Conservation (phyloP, 2,797 vertebrate genomes). For the Podargus strigoides region DNA sequence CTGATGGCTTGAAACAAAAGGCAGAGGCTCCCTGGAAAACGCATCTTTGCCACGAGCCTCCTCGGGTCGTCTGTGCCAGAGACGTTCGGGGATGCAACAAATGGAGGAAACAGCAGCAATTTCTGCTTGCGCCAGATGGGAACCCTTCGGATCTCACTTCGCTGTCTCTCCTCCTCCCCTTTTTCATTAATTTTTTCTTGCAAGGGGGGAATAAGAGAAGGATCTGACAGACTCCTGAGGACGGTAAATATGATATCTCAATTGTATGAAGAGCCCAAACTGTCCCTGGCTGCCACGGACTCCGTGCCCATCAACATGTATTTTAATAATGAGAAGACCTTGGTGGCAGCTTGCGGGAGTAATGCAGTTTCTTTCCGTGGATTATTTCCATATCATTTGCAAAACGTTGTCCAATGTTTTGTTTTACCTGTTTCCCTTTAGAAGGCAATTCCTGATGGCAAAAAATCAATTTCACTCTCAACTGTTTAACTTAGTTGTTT, state of each 20-base stretch:
- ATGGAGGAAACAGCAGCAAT: slow-evolving; percentile 34
- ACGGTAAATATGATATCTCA: slow-evolving; percentile 62
- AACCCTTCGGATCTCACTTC: slow-evolving; percentile 36
- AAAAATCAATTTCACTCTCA: background rate
- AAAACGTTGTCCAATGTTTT: slow-evolving; percentile 46
- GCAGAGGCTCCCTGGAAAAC: background rate
- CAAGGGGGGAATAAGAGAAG: background rate
- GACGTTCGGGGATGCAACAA: background rate
- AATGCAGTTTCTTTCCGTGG: slow-evolving; percentile 32
- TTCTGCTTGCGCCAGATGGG: slow-evolving; percentile 32
- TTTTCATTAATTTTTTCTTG: slow-evolving; percentile 62
- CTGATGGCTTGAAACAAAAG: slow-evolving; percentile 5
- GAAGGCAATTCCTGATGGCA: background rate
- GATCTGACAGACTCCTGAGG: slow-evolving; percentile 59
- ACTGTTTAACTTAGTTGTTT: background rate
- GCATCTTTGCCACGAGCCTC: background rate
- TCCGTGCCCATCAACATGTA: slow-evolving; percentile 34
- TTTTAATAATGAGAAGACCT: slow-evolving; percentile 60
- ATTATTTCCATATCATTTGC: slow-evolving; percentile 60
- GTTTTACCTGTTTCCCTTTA: slow-evolving; percentile 29
- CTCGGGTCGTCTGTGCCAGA: accelerated
- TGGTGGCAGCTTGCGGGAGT: slow-evolving; percentile 27
- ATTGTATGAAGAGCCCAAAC: slow-evolving; percentile 47
- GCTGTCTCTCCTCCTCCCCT: slow-evolving; percentile 7
- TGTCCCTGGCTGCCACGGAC: slow-evolving; percentile 30